A percentile compares a stretch with the other conserved stretches of the same genome.
Evolutionary conservation across 2,888 invertebrate genomes (phyloP).

Genomic region (Polyommatus icarus): DNA sequence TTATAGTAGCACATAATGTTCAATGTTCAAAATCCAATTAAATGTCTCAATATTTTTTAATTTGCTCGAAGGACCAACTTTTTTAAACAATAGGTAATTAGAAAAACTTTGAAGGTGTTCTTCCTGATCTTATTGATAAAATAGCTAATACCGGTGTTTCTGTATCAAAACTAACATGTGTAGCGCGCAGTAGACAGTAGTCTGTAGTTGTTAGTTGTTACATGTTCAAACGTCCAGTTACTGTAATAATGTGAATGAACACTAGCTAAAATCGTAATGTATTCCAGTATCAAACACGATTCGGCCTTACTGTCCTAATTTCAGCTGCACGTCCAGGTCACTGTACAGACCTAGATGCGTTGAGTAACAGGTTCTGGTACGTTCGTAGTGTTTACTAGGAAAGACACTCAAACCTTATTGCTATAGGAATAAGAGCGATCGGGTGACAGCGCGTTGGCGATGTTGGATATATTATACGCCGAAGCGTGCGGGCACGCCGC

Average conservation of each 20-base stretch:
- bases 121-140: neutral
- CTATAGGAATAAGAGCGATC: neutral
- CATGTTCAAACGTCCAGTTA: neutral
- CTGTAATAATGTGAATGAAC: neutral
- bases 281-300: neutral
- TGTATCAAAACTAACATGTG: neutral
- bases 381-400: neutral
- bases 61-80: neutral
- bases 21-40: no score
- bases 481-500: neutral
- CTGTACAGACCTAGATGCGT: neutral
- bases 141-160: neutral
- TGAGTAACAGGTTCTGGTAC: neutral
- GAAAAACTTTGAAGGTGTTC: no score
- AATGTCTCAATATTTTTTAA: no score
- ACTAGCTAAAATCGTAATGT: neutral
- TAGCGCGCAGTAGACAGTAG: no score
- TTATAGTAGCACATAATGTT: no score
- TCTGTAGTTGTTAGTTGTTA: no score
- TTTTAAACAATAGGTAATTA: neutral
- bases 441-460: neutral
- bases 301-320: neutral
- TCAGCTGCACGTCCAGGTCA: neutral
- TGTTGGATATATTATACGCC: neutral
- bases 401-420: neutral